These are phyloP conservation scores for Gnathonemus longibarbis DNA, from an alignment of 2,113 vertebrate genomes.

Conservation along the genomic window DNA sequence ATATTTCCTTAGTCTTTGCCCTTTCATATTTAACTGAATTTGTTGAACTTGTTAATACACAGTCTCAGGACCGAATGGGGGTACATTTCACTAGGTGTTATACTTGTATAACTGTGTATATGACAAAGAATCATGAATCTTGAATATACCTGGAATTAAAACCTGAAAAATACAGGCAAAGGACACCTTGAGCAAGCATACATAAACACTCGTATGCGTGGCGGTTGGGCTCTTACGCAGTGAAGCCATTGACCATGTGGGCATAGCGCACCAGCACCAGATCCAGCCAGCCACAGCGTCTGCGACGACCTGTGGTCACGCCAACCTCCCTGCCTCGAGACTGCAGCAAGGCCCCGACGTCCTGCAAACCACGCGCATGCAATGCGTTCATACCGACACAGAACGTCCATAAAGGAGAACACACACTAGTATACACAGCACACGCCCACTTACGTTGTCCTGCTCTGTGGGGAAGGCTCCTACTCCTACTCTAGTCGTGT, in stretches of 20 bases:
- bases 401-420: neutral
- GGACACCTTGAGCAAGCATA: neutral
- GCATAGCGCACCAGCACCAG: conserved; percentile 69
- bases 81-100: too few relatives aligned
- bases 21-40: too few relatives aligned
- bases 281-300: conserved; percentile 81
- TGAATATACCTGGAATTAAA: neutral
- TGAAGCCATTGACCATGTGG: conserved; percentile 74
- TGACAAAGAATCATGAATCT: too few relatives aligned
- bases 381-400: neutral
- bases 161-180: neutral
- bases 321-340: conserved; percentile 63
- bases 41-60: too few relatives aligned
- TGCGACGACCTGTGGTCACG: conserved; percentile 72
- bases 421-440: neutral
- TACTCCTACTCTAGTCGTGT: conserved; percentile 68
- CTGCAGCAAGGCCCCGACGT: conserved; percentile 61
- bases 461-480: conserved; percentile 73
- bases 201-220: neutral
- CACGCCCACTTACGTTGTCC: conserved; percentile 57
- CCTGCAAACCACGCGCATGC: conserved; percentile 43
- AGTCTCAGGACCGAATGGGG: too few relatives aligned
- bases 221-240: conserved; percentile 54
- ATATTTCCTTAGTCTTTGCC: too few relatives aligned
- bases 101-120: too few relatives aligned